Base-by-base conservation (phyloP, 2,888 invertebrate genomes). In the Lamproptera curius region DNA sequence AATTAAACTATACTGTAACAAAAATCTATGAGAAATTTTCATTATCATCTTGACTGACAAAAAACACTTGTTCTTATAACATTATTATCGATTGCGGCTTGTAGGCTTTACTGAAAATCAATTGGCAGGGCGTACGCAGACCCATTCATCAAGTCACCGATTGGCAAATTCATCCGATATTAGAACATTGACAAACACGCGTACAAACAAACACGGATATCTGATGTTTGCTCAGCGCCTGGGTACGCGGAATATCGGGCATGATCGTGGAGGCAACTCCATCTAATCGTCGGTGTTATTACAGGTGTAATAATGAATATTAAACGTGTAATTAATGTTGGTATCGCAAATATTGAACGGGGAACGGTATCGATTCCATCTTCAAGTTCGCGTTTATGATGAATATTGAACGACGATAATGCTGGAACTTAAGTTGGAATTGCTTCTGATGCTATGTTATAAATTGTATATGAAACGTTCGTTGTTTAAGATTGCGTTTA, bases 221-320 rank as follows among this genome's bases (percentile, higher is more conserved):
- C 53, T 48, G 33, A 45, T 53, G 53, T 53, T 50, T 50, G 50
- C 35, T 35, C 53, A 53, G 53, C 47, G 50, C 39, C 42, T 44
- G 46, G 50, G 48, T 53, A 48, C 37, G 42, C 39, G 37, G 42
- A 44, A 50, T 48, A 48, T 50, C 50, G 47, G 23, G 33, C 16
- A 39, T 20, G 47, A 26, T 33, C 23, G 35, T 26, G 33, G 42
- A 42, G 38, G 37, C 10, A n/a, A 34, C 38, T 42, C 13, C 48
- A 42, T 39, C 48, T 43, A 35, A 43, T 42, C 42, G 46, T 20
- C 36, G 10, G n/a, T 50, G 53, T 50, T 50, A 50, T 53, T 53
- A 45, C 53, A 53, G 50, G 48, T 48, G 42, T 48, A 42, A 53
- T 50, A 47, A 47, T 38, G 45, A 42, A 51, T 44, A 44, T 46